Conservation (phyloP, 2,888 invertebrate species). For the Nephrotoma appendiculata region DNA sequence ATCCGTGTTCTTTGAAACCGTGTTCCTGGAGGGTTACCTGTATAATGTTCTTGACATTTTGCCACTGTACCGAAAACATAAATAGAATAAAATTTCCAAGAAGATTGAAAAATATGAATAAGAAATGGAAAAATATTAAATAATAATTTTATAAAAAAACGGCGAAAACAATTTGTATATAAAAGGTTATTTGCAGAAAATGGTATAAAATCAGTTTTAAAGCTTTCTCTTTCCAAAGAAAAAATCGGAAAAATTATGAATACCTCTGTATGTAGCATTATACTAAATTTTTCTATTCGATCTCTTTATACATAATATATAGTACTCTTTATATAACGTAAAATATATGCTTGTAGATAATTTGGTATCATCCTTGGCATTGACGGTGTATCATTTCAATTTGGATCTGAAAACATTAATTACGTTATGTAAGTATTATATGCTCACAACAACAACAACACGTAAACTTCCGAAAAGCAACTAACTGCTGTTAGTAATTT, state of each 20-base stretch:
- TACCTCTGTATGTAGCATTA: background rate
- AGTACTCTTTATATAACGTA: background rate
- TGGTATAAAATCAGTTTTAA: background rate
- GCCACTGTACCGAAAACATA: background rate
- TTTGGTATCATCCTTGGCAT: background rate
- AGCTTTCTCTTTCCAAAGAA: background rate
- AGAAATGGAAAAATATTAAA: background rate
- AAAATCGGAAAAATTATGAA: background rate
- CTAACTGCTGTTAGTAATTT: background rate
- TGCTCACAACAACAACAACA: background rate
- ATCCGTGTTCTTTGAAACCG: no score
- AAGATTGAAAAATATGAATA: background rate
- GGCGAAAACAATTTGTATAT: background rate
- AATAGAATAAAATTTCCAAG: background rate
- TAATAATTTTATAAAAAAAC: background rate
- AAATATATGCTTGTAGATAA: background rate
- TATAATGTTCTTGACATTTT: background rate
- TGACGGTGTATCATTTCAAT: background rate
- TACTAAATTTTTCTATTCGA: background rate
- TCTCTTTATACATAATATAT: background rate
- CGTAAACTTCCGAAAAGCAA: background rate
- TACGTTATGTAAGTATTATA: background rate
- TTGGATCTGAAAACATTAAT: background rate
- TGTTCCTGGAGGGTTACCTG: no score
- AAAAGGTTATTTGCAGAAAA: background rate